Conservation (phyloP, 92 coral and sea anemone species). For the Parazoanthus atlanticus region DNA sequence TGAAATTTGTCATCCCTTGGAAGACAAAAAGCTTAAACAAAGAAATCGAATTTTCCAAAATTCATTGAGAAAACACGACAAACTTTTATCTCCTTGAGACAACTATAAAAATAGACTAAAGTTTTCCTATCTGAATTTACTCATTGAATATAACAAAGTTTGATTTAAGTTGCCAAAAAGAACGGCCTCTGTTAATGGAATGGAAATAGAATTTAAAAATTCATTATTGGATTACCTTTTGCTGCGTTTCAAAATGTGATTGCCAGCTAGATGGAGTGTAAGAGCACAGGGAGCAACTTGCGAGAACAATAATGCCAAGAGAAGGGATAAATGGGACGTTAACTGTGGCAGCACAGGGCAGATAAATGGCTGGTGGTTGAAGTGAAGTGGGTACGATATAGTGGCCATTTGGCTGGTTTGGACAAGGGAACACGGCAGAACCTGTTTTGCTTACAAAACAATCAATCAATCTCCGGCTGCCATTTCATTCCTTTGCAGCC, state of each 20-base stretch:
- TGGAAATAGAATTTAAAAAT: not conserved
- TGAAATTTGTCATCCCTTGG: not conserved
- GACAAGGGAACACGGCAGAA: no score
- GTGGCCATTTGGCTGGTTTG: no score
- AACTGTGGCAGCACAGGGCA: not conserved
- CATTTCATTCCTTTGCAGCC: no score
- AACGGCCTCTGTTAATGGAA: not conserved
- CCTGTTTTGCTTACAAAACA: no score
- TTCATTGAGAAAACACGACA: constrained; percentile 3
- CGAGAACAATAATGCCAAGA: no score
- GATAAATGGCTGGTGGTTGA: no score
- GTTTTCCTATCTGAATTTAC: not conserved
- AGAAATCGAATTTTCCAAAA: not conserved
- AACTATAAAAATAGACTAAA: constrained; percentile 33
- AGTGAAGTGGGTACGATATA: no score
- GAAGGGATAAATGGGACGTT: not conserved
- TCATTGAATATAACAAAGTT: not conserved
- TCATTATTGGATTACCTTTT: not conserved
- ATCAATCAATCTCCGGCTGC: no score
- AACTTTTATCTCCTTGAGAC: not conserved
- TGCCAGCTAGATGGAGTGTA: not conserved
- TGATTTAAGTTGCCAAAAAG: not conserved
- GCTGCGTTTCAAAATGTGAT: not conserved
- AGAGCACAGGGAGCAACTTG: not conserved
- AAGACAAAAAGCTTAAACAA: not conserved